phyloP scores from a whole-genome alignment of 1,140 invertebrate species.

The Apis florea region DNA sequence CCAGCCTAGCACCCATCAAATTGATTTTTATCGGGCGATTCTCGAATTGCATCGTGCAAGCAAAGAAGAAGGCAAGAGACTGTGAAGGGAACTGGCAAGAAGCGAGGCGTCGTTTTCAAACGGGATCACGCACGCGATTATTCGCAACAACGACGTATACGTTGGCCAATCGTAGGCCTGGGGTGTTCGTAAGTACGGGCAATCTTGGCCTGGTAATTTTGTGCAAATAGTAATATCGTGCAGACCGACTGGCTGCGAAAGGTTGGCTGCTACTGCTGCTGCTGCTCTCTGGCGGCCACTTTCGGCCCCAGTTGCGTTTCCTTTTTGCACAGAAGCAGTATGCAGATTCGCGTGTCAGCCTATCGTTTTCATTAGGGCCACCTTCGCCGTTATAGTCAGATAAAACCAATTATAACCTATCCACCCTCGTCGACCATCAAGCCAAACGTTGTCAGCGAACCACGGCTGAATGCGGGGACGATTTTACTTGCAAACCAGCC shows the following conservation, averaged over 20 bases:
- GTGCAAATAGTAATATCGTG: conserved; percentile 77
- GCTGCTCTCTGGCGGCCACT: conserved; percentile 12
- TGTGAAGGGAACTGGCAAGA: neutral
- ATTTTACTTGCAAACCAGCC: conserved; percentile 70
- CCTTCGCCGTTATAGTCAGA: conserved; percentile 60
- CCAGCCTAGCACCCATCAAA: neutral
- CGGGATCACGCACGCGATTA: conserved; percentile 61
- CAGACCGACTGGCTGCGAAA: conserved; percentile 67
- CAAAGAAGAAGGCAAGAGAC: conserved; percentile 7
- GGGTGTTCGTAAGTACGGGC: conserved; percentile 68
- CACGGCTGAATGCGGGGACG: conserved; percentile 16
- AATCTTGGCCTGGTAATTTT: conserved; percentile 72
- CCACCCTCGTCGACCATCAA: conserved; percentile 57
- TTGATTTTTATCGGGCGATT: conserved; percentile 27
- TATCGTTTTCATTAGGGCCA: conserved; percentile 72
- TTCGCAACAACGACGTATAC: conserved; percentile 45
- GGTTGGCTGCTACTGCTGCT: conserved; percentile 44
- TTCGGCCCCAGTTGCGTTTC: conserved; percentile 1
- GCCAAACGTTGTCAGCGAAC: conserved; percentile 65
- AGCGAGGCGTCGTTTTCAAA: conserved; percentile 40
- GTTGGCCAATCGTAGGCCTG: conserved; percentile 63
- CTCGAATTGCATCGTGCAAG: neutral
- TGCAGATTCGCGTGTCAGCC: conserved; percentile 64
- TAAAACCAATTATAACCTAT: conserved; percentile 75
- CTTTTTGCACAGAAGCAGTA: conserved; percentile 15